phyloP scores from a whole-genome alignment of 1,140 invertebrate genomes.

The Caenorhabditis brenneri region DNA sequence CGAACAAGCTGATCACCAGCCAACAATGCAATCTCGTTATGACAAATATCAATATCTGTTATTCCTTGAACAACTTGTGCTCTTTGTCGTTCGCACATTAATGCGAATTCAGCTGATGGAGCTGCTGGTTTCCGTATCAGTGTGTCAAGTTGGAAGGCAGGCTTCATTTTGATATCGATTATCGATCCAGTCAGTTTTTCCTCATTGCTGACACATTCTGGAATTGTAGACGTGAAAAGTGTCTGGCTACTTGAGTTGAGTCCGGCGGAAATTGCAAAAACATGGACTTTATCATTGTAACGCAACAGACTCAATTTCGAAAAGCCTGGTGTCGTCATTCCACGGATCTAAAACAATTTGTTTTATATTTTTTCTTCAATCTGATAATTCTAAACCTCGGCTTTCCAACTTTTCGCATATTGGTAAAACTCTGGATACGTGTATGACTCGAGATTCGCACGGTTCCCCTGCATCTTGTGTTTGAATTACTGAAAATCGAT shows the following conservation, averaged over 20 bases:
- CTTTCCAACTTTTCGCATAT: neutral
- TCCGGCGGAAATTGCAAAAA: too few species aligned
- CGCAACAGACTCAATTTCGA: neutral
- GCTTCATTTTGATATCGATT: neutral
- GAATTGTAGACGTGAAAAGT: too few species aligned
- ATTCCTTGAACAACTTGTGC: neutral
- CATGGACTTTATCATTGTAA: too few species aligned
- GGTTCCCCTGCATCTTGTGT: neutral
- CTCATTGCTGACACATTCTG: neutral
- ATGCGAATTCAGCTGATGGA: neutral
- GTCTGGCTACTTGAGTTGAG: too few species aligned
- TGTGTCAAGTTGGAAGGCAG: neutral
- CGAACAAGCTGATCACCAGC: neutral
- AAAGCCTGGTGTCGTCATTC: neutral
- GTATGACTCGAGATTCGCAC: neutral
- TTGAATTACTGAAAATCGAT: neutral
- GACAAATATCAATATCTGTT: neutral
- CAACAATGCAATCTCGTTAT: neutral
- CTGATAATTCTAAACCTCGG: neutral
- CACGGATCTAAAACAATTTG: neutral
- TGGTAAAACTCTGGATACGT: neutral
- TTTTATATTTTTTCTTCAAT: neutral
- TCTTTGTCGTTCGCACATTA: neutral
- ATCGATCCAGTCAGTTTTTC: too few species aligned
- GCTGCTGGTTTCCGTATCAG: neutral